These are phyloP conservation scores for Meriones unguiculatus DNA, from an alignment of 2,113 vertebrate species.

Conservation along the genomic window DNA sequence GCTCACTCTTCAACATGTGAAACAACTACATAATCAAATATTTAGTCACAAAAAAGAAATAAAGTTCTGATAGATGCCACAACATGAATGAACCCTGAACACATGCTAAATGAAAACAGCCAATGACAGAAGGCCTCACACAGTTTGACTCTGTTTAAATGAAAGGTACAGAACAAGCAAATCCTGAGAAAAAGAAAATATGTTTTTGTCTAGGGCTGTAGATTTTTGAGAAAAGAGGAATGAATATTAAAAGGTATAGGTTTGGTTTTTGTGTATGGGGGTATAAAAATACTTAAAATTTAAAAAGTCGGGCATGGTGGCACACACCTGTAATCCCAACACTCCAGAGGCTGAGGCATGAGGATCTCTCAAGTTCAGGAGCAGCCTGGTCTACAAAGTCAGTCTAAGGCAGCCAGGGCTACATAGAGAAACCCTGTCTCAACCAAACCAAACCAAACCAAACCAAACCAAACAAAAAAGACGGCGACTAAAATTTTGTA, in stretches of 20 bases:
- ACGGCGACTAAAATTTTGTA: neutral
- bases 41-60: neutral
- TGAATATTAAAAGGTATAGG: neutral
- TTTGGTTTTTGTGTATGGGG: neutral
- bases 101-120: conserved; percentile 24
- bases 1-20: neutral
- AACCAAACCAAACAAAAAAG: too few species aligned
- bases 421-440: too few species aligned
- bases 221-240: neutral
- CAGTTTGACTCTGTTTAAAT: neutral
- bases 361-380: too few species aligned
- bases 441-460: too few species aligned
- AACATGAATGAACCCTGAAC: neutral
- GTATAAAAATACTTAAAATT: conserved; percentile 48
- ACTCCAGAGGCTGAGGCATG: too few species aligned
- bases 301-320: neutral
- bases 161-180: conserved; percentile 6
- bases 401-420: too few species aligned
- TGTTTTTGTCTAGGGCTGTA: neutral
- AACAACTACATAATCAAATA: neutral
- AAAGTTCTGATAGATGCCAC: neutral
- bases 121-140: conserved; percentile 13
- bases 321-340: too few species aligned
- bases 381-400: too few species aligned
- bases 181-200: neutral